phyloP scores from a whole-genome alignment of 2,113 vertebrate species.

The Psophia crepitans region DNA sequence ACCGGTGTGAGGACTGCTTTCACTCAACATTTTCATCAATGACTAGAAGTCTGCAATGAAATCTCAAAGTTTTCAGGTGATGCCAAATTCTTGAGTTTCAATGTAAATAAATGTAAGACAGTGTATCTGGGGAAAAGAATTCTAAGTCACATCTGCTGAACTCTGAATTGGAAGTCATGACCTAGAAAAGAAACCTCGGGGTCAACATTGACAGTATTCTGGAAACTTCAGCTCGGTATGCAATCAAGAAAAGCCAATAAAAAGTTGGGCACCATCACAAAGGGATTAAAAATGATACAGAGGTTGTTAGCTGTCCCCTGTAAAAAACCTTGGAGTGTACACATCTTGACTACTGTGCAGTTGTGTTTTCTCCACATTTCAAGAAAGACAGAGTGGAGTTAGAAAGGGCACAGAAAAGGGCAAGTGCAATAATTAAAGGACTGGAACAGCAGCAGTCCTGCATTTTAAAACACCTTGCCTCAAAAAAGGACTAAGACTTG shows the following conservation, averaged over 20 bases:
- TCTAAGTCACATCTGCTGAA: background rate
- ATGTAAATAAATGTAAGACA: background rate
- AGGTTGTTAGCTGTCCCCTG: background rate
- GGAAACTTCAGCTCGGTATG: background rate
- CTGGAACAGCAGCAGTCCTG: background rate
- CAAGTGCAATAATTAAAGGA: background rate
- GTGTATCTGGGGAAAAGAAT: background rate
- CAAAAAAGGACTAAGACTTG: background rate
- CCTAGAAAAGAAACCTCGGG: background rate
- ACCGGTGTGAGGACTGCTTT: background rate
- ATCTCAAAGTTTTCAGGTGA: background rate
- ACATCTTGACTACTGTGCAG: background rate
- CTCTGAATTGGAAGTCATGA: background rate
- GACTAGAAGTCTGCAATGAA: background rate
- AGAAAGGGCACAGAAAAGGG: background rate
- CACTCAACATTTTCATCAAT: background rate
- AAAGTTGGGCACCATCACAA: background rate
- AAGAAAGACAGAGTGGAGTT: background rate
- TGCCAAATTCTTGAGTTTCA: background rate
- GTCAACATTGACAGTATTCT: background rate
- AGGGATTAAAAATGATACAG: background rate
- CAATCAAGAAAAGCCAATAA: background rate
- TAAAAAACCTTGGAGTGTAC: background rate
- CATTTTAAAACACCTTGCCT: background rate
- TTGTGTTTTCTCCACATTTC: background rate